These are phyloP conservation scores for Hydroisotoma schaefferi DNA, from an alignment of 2,888 invertebrate genomes.

Conservation along the genomic window DNA sequence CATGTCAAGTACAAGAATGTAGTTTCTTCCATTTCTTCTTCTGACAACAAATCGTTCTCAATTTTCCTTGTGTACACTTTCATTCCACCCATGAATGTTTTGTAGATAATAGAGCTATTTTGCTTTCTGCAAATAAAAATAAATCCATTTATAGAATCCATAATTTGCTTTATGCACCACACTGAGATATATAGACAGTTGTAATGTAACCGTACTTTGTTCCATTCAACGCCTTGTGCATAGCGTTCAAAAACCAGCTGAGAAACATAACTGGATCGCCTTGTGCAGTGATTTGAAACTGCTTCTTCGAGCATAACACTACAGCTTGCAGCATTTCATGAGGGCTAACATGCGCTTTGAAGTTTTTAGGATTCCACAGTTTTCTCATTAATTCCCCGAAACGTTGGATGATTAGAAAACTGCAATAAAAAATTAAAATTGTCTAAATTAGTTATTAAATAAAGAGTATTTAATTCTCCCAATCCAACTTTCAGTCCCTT, in stretches of 20 bases:
- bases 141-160: slow-evolving; percentile 3
- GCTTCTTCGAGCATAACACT: slow-evolving; percentile 92
- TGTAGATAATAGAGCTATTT: slow-evolving; percentile 88
- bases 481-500: slow-evolving; percentile 2
- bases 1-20: slow-evolving; percentile 96
- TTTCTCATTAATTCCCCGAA: slow-evolving; percentile 96
- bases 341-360: slow-evolving; percentile 98
- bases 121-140: slow-evolving; percentile 55
- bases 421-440: slow-evolving; percentile 11
- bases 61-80: slow-evolving; percentile 86
- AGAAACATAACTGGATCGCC: slow-evolving; percentile 97
- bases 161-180: no score
- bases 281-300: slow-evolving; percentile 97
- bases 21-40: slow-evolving; percentile 78
- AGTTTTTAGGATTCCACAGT: slow-evolving; percentile 97
- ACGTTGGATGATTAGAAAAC: slow-evolving; percentile 78
- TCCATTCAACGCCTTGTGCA: slow-evolving; percentile 91
- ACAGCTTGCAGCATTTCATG: slow-evolving; percentile 99
- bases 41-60: slow-evolving; percentile 85
- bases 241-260: slow-evolving; percentile 95
- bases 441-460: background rate
- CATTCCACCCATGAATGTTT: slow-evolving; percentile 90
- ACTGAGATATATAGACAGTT: no score
- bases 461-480: background rate
- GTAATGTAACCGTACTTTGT: slow-evolving; percentile 60